phyloP scores from a whole-genome alignment of 2,888 invertebrate species.

The Girardia tigrina region DNA sequence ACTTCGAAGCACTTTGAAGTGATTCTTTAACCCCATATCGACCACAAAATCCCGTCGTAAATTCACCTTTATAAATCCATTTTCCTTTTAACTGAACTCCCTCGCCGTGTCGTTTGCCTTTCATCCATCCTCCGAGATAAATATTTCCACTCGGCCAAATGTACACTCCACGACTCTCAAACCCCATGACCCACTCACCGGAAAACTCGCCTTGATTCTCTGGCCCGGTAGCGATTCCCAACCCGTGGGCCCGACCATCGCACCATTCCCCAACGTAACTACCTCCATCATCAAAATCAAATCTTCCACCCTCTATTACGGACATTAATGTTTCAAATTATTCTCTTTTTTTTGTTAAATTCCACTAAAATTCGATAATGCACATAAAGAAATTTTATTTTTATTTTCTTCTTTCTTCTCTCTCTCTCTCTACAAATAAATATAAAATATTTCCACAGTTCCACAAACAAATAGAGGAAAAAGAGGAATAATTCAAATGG shows the following conservation, averaged over 20 bases:
- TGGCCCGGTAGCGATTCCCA: constrained; percentile 71
- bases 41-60: constrained; percentile 95
- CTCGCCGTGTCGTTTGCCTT: constrained; percentile 89
- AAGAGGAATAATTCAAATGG: background rate
- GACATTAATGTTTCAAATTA: too few species aligned
- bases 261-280: constrained; percentile 99
- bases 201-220: constrained; percentile 96
- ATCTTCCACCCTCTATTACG: constrained; percentile 65
- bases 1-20: constrained; percentile 52
- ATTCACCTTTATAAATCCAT: constrained; percentile 92
- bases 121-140: constrained; percentile 97
- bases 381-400: background rate
- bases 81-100: constrained; percentile 90
- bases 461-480: background rate
- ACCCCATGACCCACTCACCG: constrained; percentile 97
- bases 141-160: constrained; percentile 72
- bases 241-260: constrained; percentile 95
- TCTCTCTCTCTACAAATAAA: background rate
- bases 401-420: background rate
- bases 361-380: background rate
- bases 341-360: background rate
- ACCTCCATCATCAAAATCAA: constrained; percentile 99
- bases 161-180: constrained; percentile 83
- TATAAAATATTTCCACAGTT: background rate
- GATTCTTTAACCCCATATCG: constrained; percentile 90